These are phyloP conservation scores for Enoplosus armatus DNA, from an alignment of 2,797 vertebrate genomes.

Conservation along the genomic window DNA sequence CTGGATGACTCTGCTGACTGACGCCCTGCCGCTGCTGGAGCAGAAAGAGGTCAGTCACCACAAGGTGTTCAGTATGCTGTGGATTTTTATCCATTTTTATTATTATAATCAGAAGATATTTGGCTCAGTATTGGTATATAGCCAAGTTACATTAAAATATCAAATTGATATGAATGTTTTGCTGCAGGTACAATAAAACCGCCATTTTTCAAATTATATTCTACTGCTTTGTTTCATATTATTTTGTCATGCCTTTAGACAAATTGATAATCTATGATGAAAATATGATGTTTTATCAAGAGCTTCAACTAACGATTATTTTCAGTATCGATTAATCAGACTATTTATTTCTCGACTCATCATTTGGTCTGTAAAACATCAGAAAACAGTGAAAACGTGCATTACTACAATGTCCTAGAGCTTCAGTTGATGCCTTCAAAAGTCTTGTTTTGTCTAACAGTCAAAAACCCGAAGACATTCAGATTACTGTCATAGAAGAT, in stretches of 20 bases:
- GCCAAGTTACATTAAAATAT: background rate
- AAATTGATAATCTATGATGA: background rate
- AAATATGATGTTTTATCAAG: background rate
- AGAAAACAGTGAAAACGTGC: too few relatives aligned
- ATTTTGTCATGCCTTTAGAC: background rate
- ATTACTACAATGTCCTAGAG: background rate
- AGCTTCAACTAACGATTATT: background rate
- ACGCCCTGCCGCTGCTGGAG: constrained; percentile 95
- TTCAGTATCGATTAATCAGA: background rate
- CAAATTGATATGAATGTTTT: background rate
- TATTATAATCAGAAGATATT: background rate
- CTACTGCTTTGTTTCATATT: background rate
- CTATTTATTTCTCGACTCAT: background rate
- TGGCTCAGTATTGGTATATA: background rate
- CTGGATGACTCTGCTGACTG: constrained; percentile 96
- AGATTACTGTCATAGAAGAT: background rate
- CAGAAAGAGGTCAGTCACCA: constrained; percentile 90
- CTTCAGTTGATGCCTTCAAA: background rate
- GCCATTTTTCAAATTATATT: too few relatives aligned
- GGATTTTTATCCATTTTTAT: background rate
- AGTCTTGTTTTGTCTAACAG: background rate
- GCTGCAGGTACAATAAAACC: background rate
- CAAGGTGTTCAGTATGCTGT: background rate
- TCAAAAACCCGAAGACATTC: background rate
- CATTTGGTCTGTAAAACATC: background rate